Base-by-base conservation (phyloP, 2,888 invertebrate genomes). In the Homarus gammarus region DNA sequence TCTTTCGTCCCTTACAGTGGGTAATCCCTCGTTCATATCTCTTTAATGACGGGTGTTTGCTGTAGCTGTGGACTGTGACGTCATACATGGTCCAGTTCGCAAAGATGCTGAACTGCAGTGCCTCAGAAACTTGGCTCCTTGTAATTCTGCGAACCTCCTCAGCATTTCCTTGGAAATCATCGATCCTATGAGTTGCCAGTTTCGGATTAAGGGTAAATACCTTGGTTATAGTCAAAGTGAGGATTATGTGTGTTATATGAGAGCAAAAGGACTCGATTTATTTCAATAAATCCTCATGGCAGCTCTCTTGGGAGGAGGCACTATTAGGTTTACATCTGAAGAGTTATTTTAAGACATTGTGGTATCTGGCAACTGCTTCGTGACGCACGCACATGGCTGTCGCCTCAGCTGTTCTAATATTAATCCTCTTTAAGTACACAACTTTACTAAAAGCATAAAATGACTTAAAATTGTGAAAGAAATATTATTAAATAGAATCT, bases 91-190 rank as follows among this genome's bases (percentile, higher is more conserved):
- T n/a, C 36, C 61, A 38, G 18, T 79, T 61, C 36, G 79, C 61
- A 75, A 70, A 73, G 87, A 82, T 82, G 81, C 73, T 82, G 82
- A 73, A 83, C 56, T 36, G 82, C 44, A 49, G 36, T 73, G 82
- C 64, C 75, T 22, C 44, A 56, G 40, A 87, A 87, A 83, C n/a
- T 87, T 38, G 82, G 82, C 82, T 87, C 73, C 78, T 77, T 73
- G 49, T 72, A 87, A 73, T 87, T 87, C 87, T 75, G 44, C 64
- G 87, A 87, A 87, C 87, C 82, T 75, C 73, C 64, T 73, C 87
- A 82, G 51, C 87, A 68, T 73, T 87, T 87, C 87, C 87, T 82
- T 75, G 70, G 87, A 87, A 87, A 68, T 36, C 87, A 87, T 87
- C 81, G 87, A 87, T 87, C 82, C 49, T 68, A n/a, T 75, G 31